Percentiles rank a stretch among this genome's conserved stretches.
Evolutionary conservation across 2,113 vertebrate genomes (phyloP).

Genomic region (Physeter macrocephalus): DNA sequence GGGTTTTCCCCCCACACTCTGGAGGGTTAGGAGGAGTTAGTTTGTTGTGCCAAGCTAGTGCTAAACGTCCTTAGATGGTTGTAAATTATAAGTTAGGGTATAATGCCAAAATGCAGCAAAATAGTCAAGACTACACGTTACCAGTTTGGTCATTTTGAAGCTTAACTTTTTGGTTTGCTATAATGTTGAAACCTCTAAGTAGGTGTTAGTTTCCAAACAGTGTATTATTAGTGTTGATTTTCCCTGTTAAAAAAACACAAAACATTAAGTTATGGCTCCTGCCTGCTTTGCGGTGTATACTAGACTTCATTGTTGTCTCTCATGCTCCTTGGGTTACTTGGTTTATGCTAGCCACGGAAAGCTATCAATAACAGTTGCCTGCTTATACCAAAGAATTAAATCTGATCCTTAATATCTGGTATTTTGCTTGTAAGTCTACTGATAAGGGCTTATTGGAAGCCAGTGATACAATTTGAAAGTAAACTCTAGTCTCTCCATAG

Average conservation of each 20-base stretch:
- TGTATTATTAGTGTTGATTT: slow-evolving; percentile 21
- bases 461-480: slow-evolving; percentile 35
- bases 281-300: neutral
- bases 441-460: slow-evolving; percentile 20
- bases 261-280: slow-evolving; percentile 17
- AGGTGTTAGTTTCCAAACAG: slow-evolving; percentile 24
- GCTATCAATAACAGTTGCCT: slow-evolving; percentile 59
- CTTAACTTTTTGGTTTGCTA: slow-evolving; percentile 43
- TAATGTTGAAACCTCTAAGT: neutral
- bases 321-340: slow-evolving; percentile 54
- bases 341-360: slow-evolving; percentile 41
- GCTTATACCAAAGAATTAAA: slow-evolving; percentile 79
- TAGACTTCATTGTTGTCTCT: slow-evolving; percentile 45
- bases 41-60: slow-evolving; percentile 42
- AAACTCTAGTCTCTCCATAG: slow-evolving; percentile 35
- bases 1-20: neutral
- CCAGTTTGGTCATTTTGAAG: slow-evolving; percentile 31
- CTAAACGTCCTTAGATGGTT: slow-evolving; percentile 20
- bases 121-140: neutral
- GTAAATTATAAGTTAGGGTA: neutral
- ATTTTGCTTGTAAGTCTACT: slow-evolving; percentile 40
- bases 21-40: neutral
- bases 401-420: slow-evolving; percentile 43
- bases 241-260: slow-evolving; percentile 9
- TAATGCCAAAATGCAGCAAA: slow-evolving; percentile 56